Base-by-base conservation (phyloP, 2,888 invertebrate species). In the Ditylenchus weischeri region DNA sequence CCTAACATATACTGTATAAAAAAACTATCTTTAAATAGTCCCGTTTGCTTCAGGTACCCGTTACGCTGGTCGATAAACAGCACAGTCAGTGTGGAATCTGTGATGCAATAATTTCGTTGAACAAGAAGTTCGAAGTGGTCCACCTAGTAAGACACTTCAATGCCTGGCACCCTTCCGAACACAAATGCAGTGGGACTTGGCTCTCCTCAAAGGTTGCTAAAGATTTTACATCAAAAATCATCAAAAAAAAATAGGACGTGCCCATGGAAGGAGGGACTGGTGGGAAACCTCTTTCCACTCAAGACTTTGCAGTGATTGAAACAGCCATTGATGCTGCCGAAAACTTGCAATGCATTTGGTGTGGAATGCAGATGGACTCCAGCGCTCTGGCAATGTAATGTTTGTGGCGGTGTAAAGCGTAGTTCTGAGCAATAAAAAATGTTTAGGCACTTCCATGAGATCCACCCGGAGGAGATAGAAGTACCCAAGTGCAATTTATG, bases 131-230 rank as follows among this genome's bases (percentile, higher is more conserved):
- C 61, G 82, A 82, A 69, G 70, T 81, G 48, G 72, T 80, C 5
- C 82, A 82, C 64, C 66, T 82, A 21, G 79, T 81, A 5, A 75
- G 82, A 4, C 82, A 82, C 66, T 82, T 82, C 72, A 80, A 82
- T 68, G 81, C 82, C 11, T 82, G 82, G 82, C 82, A 82, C 69
- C 82, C 82, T 18, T 71, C 78, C 10, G 70, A 75, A 10, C 82
- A 82, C 75, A 76, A 78, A 29, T 82, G 82, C 64, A 67, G 78
- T n/a, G 79, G 79, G 29, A 72, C 73, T 19, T 82, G 82, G 82
- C 74, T 72, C 35, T 21, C 64, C 7, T 38, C 15, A 57, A 66
- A 50, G 65, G 66, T 54, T 19, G 36, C 2, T 29, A 38, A 21
- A 35, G 8, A 21, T 64, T 64, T 63, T 64, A 61, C 35, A 36